phyloP scores from a whole-genome alignment of 92 coral and sea anemone genomes.

The Zoanthus solanderi region DNA sequence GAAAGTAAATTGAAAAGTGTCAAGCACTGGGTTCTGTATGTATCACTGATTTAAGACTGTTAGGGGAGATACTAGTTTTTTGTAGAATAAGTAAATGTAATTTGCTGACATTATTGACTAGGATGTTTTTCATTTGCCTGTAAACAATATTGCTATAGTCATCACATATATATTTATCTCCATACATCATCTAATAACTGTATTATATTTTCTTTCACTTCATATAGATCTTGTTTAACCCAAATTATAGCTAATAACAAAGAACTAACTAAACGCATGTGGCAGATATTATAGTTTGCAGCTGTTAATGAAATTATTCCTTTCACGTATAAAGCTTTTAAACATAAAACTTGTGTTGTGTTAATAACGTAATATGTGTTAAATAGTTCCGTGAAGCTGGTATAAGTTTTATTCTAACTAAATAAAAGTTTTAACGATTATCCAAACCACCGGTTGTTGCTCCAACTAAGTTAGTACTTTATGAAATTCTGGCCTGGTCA shows the following conservation, averaged over 20 bases:
- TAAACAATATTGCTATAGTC: not conserved
- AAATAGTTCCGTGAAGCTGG: not conserved
- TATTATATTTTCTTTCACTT: not conserved
- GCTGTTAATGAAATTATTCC: not conserved
- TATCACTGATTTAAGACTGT: not conserved
- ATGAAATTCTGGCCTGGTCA: not conserved
- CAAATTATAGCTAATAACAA: not conserved
- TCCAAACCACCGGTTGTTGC: not conserved
- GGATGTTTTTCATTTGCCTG: not conserved
- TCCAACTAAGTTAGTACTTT: not conserved
- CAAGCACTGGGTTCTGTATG: no score
- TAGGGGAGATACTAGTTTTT: not conserved
- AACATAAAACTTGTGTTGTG: not conserved
- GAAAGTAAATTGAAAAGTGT: no score
- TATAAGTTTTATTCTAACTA: not conserved
- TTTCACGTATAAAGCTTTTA: not conserved
- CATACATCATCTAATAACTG: not conserved
- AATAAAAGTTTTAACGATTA: not conserved
- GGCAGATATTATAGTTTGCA: not conserved
- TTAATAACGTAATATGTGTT: not conserved
- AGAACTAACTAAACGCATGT: constrained; percentile 5
- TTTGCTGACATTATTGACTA: not conserved
- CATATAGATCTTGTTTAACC: not conserved
- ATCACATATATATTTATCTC: not conserved
- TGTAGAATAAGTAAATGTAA: not conserved